These are phyloP conservation scores for Eumeta japonica DNA, from an alignment of 1,140 invertebrate species.

Conservation along the genomic window DNA sequence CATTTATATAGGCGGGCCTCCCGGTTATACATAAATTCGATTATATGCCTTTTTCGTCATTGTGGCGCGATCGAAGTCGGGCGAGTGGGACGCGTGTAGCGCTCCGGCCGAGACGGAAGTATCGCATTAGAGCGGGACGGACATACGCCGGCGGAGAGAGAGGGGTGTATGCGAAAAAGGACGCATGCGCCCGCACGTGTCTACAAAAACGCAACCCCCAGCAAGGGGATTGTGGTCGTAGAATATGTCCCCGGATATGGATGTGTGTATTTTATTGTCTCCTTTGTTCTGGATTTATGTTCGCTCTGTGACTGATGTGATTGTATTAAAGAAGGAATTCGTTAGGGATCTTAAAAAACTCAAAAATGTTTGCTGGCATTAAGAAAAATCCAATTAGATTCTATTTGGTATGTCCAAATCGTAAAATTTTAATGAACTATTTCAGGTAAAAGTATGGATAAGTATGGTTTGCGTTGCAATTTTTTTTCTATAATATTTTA, in stretches of 20 bases:
- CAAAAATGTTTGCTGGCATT: conserved; percentile 1
- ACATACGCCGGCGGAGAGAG: conserved; percentile 18
- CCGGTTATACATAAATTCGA: conserved; percentile 47
- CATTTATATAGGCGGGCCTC: conserved; percentile 27
- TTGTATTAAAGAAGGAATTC: background rate
- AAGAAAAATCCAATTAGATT: too few species aligned
- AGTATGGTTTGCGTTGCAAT: too few species aligned
- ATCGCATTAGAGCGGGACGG: conserved; percentile 24
- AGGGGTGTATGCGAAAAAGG: conserved; percentile 7
- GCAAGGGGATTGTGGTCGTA: conserved; percentile 14
- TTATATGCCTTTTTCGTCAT: conserved; percentile 55
- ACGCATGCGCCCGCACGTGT: conserved; percentile 49
- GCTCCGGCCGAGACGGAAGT: conserved; percentile 18
- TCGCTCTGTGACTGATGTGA: background rate
- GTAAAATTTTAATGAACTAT: too few species aligned
- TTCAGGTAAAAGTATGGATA: too few species aligned
- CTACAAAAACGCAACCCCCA: conserved; percentile 12
- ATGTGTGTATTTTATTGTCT: background rate
- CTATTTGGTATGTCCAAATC: too few species aligned
- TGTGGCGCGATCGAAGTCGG: conserved; percentile 44
- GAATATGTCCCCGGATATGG: conserved; percentile 22
- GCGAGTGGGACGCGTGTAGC: conserved; percentile 20
- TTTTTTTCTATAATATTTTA: too few species aligned
- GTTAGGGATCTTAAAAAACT: background rate
- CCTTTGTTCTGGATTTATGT: background rate